phyloP scores from a whole-genome alignment of 1,140 invertebrate genomes.

The Drosophila oshimai region DNA sequence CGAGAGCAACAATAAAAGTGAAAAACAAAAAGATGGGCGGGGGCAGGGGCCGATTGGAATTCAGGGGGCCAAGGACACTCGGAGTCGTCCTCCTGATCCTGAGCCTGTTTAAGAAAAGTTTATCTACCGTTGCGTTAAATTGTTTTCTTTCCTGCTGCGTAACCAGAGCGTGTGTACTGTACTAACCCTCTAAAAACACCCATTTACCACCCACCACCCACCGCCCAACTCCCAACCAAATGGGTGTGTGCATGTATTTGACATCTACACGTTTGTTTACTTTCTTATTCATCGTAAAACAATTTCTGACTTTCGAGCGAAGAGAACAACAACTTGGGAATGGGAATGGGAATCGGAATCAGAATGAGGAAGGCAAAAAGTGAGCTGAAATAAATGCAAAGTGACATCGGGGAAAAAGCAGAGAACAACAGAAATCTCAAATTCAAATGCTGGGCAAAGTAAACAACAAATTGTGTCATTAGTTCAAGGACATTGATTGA shows the following conservation, averaged over 20 bases:
- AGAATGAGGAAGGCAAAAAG: background rate
- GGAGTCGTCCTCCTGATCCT: conserved; percentile 27
- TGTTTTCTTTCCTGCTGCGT: conserved; percentile 61
- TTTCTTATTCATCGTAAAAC: conserved; percentile 59
- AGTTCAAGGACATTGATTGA: conserved; percentile 67
- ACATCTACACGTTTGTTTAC: conserved; percentile 55
- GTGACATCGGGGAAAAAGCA: background rate
- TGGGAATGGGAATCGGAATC: background rate
- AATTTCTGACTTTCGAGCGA: conserved; percentile 41
- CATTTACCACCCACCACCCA: background rate
- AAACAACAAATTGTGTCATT: conserved; percentile 62
- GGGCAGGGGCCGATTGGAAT: no score
- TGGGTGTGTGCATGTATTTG: conserved; percentile 19
- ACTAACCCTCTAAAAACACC: background rate
- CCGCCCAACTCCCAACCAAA: background rate
- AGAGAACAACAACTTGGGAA: background rate
- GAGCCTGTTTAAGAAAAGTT: conserved; percentile 54
- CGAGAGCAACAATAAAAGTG: conserved; percentile 53
- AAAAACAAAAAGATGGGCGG: conserved; percentile 11
- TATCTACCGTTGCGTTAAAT: conserved; percentile 64
- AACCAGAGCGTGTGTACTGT: conserved; percentile 35
- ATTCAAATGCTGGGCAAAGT: conserved; percentile 37
- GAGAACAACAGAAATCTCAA: conserved; percentile 19
- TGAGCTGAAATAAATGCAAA: conserved; percentile 14
- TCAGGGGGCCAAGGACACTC: conserved; percentile 43